These are phyloP conservation scores for Macrobrachium nipponense DNA, from an alignment of 1,140 invertebrate species.

Conservation along the genomic window DNA sequence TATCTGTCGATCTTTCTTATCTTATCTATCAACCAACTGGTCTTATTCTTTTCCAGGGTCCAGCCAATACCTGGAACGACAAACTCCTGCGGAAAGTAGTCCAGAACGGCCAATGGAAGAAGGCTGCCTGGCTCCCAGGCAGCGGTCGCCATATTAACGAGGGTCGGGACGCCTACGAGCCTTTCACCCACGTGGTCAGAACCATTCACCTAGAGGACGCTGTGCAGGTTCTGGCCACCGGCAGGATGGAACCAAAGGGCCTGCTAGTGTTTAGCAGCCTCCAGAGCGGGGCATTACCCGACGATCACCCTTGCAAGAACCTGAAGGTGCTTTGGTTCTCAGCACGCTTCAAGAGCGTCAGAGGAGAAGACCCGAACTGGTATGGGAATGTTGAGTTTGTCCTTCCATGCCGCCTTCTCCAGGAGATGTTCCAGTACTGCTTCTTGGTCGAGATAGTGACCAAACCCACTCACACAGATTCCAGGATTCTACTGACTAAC, in stretches of 20 bases:
- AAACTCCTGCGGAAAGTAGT: constrained; percentile 16
- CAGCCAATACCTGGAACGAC: constrained; percentile 20
- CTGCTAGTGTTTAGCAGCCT: constrained; percentile 26
- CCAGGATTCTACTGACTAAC: constrained; percentile 31
- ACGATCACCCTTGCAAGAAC: constrained; percentile 25
- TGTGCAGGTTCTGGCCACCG: background rate
- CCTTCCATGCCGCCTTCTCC: constrained; percentile 16
- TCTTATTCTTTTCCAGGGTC: constrained; percentile 2
- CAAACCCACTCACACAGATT: constrained; percentile 38
- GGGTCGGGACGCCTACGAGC: constrained; percentile 21
- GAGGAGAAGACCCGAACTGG: constrained; percentile 26
- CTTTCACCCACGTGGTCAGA: constrained; percentile 34
- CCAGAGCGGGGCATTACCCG: background rate
- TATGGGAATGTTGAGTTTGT: constrained; percentile 52
- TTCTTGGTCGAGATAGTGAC: constrained; percentile 49
- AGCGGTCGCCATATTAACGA: constrained; percentile 36
- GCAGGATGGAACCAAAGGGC: constrained; percentile 30
- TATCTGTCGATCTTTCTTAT: background rate
- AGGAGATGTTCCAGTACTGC: constrained; percentile 18
- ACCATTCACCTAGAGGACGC: constrained; percentile 33
- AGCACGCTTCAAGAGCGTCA: background rate
- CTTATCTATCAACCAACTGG: background rate
- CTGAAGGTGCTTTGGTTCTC: constrained; percentile 42
- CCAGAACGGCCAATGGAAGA: constrained; percentile 1
- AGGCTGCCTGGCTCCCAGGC: constrained; percentile 24